These are phyloP conservation scores for Chrosomus eos DNA, from an alignment of 2,797 vertebrate genomes.

Conservation along the genomic window DNA sequence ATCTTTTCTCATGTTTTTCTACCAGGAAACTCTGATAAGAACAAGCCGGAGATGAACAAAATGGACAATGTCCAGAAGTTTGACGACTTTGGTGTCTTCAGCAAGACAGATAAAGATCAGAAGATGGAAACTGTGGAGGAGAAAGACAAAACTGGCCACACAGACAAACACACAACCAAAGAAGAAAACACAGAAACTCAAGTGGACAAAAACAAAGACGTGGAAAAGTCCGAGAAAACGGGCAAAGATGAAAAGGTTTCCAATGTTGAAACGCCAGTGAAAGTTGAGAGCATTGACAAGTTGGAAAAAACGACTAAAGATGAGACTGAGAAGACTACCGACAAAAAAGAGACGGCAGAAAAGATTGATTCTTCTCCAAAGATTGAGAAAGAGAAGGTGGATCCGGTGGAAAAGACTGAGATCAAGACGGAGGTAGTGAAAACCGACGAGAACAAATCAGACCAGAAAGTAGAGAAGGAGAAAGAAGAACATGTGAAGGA, in stretches of 20 bases:
- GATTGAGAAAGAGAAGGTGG: slow-evolving; percentile 53
- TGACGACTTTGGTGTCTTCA: slow-evolving; percentile 55
- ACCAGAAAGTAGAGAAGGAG: slow-evolving; percentile 39
- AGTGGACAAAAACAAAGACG: slow-evolving; percentile 8
- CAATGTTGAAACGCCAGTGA: slow-evolving; percentile 26
- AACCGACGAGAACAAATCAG: slow-evolving; percentile 36
- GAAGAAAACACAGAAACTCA: background rate
- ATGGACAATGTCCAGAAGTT: slow-evolving; percentile 46
- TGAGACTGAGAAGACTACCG: slow-evolving; percentile 56
- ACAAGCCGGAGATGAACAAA: slow-evolving; percentile 56
- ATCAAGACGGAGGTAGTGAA: slow-evolving; percentile 41
- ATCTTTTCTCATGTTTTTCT: slow-evolving; percentile 35
- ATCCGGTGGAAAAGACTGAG: slow-evolving; percentile 46
- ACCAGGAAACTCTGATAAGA: slow-evolving; percentile 68
- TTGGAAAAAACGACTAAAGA: slow-evolving; percentile 51
- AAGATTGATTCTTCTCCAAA: slow-evolving; percentile 51
- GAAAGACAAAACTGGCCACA: slow-evolving; percentile 26
- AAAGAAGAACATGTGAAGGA: slow-evolving; percentile 33
- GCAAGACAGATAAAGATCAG: slow-evolving; percentile 55
- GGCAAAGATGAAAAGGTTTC: slow-evolving; percentile 54
- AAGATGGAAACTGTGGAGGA: slow-evolving; percentile 27
- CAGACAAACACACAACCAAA: slow-evolving; percentile 30
- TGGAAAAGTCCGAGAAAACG: slow-evolving; percentile 60
- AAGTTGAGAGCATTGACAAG: slow-evolving; percentile 46
- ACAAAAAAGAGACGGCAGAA: slow-evolving; percentile 48